Evolutionary conservation across 2,888 invertebrate genomes (phyloP), one percentile per base, ranked within the genome.

Genomic region (Octonoba sinensis): DNA sequence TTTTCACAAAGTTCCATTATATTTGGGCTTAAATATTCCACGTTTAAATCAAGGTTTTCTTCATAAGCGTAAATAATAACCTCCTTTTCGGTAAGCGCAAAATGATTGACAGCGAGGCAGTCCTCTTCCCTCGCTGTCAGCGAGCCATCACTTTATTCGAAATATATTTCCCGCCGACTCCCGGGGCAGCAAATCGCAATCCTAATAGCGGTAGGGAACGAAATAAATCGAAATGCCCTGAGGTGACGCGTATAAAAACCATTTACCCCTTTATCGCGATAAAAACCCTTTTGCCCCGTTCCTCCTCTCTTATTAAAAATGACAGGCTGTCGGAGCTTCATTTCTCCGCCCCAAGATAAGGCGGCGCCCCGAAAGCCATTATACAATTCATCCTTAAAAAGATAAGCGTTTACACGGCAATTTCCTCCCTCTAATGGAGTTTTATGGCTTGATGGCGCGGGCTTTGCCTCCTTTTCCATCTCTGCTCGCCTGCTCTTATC

Each of bases 341-440:
- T 69, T 69, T 69, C 74, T 69, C 73, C 81, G 69, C 73, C 70
- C 59, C 60, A n/a, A 59, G 71, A 71, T 75, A 75, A 71, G 76
- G 70, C 20, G 8, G 72, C 72, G 75, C 71, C 70, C 76, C 72
- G 66, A 82, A 82, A 77, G 73, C 83, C 77, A 83, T 83, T 83
- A 83, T 83, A 73, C 83, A 83, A 83, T 83, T 83, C 77, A 83
- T 83, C 83, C 77, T 77, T 78, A 77, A 83, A 77, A 83, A 83
- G 83, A 83, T 83, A 83, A 83, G 83, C 67, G 83, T 83, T 83
- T 83, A 83, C 83, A 83, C 83, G 83, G 83, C 83, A 83, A 83
- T 83, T 83, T 83, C 83, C 83, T 83, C 77, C 62, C 62, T 78
- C 83, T 83, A 83, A 83, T 83, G 83, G 83, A 78, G 83, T 83